Evolutionary conservation across 2,888 invertebrate species (phyloP).

Genomic region (Drosophila anomelani): DNA sequence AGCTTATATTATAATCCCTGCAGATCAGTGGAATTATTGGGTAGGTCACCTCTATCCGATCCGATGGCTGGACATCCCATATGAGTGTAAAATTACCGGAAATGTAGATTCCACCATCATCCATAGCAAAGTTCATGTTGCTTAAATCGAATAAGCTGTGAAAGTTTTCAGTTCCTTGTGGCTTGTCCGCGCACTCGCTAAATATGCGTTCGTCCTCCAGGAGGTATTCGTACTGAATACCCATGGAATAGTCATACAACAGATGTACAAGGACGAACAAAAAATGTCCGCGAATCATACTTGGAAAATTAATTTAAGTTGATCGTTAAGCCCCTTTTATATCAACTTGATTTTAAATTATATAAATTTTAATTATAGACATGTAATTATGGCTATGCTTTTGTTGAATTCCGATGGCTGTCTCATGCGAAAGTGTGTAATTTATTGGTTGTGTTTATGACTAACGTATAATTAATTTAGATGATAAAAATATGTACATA

Average conservation of each 20-base stretch:
- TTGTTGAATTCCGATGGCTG: not conserved
- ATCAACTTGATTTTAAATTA: not conserved
- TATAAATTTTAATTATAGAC: not conserved
- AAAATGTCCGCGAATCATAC: not conserved
- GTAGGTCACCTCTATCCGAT: constrained; percentile 14
- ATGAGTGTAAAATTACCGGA: not conserved
- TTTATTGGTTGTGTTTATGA: not conserved
- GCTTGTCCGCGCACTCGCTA: not conserved
- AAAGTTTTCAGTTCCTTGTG: not conserved
- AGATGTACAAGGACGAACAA: not conserved
- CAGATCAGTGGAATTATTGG: not conserved
- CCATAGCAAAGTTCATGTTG: not conserved
- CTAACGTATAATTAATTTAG: not conserved
- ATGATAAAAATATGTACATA: too few species aligned
- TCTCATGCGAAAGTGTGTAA: not conserved
- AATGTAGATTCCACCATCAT: not conserved
- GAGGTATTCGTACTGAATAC: not conserved
- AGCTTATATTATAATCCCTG: not conserved
- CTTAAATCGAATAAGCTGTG: not conserved
- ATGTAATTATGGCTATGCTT: not conserved
- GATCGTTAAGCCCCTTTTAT: not conserved
- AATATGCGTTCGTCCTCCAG: constrained; percentile 10
- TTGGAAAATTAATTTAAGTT: not conserved
- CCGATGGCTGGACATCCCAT: constrained; percentile 6
- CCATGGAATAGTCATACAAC: not conserved